These are phyloP conservation scores for Neodiprion fabricii DNA, from an alignment of 1,140 invertebrate species.

Conservation along the genomic window DNA sequence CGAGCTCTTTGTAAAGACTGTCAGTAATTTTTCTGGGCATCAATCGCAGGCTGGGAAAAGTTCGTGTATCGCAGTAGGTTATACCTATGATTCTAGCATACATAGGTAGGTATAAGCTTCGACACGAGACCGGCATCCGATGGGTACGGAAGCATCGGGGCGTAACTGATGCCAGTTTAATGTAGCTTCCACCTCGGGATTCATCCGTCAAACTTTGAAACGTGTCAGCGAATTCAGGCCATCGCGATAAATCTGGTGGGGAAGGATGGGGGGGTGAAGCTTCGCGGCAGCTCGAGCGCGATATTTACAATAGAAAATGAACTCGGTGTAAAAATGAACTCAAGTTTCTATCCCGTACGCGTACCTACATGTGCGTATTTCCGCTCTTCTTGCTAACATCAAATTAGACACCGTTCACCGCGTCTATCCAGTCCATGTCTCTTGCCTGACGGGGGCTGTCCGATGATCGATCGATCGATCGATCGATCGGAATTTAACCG, in stretches of 20 bases:
- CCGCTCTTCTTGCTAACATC: too few relatives aligned
- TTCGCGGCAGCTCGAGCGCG: background rate
- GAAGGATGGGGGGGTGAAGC: background rate
- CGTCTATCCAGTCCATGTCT: too few relatives aligned
- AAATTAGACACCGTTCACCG: too few relatives aligned
- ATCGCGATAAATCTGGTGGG: background rate
- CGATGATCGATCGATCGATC: too few relatives aligned
- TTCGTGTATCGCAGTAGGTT: too few relatives aligned
- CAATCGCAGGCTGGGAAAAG: background rate
- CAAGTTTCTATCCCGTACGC: background rate
- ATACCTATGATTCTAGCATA: too few relatives aligned
- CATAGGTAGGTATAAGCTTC: background rate
- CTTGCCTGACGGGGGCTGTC: too few relatives aligned
- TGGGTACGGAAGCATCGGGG: background rate
- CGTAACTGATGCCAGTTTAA: conserved; percentile 5
- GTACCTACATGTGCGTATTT: too few relatives aligned
- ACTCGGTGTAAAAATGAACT: background rate
- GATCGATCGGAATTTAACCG: too few relatives aligned
- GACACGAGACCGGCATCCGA: background rate
- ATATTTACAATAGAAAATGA: conserved; percentile 1
- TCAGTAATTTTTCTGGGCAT: conserved; percentile 7
- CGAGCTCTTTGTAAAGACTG: background rate
- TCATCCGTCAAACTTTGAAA: conserved; percentile 7
- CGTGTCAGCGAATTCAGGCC: conserved; percentile 6
- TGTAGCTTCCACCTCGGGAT: background rate